Percentiles rank a stretch among this genome's conserved stretches.
phyloP scores from a whole-genome alignment of 2,113 vertebrate species.

The Percina caprodes region DNA sequence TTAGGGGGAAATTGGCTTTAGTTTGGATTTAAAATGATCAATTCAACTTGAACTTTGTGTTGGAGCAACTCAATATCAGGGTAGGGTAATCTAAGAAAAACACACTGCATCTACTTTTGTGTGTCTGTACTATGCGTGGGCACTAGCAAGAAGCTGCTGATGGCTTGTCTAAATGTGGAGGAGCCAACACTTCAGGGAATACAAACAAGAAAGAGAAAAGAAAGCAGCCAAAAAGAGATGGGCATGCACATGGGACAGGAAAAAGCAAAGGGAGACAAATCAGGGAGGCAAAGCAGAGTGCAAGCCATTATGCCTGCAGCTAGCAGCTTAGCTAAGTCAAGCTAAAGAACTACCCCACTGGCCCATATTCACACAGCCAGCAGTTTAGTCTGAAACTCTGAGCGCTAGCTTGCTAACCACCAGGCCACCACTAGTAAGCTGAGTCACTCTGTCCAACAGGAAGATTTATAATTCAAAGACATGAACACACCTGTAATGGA shows the following conservation, averaged over 20 bases:
- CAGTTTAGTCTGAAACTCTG: constrained; percentile 23
- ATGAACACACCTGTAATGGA: constrained; percentile 24
- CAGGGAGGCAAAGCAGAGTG: constrained; percentile 25
- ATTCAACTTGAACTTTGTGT: background rate
- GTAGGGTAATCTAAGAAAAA: background rate
- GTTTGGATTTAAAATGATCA: background rate
- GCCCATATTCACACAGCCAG: constrained; percentile 67
- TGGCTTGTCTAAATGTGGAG: constrained; percentile 18
- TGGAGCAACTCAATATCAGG: background rate
- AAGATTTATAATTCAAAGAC: constrained; percentile 40
- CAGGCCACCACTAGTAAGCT: constrained; percentile 15
- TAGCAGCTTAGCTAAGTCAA: constrained; percentile 44
- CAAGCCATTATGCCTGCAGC: constrained; percentile 35
- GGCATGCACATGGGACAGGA: constrained; percentile 25
- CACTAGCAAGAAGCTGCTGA: constrained; percentile 3
- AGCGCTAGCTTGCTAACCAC: constrained; percentile 10
- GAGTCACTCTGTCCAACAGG: constrained; percentile 32
- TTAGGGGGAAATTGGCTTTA: too few species aligned
- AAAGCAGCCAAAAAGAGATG: background rate
- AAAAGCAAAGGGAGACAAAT: constrained; percentile 33
- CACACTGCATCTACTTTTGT: background rate
- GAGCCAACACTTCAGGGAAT: constrained; percentile 31
- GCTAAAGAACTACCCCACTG: constrained; percentile 69
- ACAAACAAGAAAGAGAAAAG: background rate
- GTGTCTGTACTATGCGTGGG: background rate